These are phyloP conservation scores for Vanessa tameamea DNA, from an alignment of 1,140 invertebrate genomes.

Conservation along the genomic window DNA sequence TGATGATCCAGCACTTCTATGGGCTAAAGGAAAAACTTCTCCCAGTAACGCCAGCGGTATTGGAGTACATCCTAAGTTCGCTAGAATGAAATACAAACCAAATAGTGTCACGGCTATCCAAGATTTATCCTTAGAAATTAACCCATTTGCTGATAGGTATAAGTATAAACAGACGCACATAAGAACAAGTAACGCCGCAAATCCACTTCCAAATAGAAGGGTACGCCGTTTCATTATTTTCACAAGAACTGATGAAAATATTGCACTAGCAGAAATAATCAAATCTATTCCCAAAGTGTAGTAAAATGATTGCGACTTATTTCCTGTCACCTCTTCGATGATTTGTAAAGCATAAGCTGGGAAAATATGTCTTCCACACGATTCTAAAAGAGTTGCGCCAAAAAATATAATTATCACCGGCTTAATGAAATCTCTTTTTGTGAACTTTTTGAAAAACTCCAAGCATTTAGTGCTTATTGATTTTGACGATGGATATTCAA, in stretches of 20 bases:
- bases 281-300: constrained; percentile 61
- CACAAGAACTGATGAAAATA: constrained; percentile 57
- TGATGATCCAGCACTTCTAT: constrained; percentile 55
- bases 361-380: constrained; percentile 63
- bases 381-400: constrained; percentile 53
- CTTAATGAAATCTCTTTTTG: constrained; percentile 57
- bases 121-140: constrained; percentile 48
- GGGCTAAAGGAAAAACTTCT: constrained; percentile 60
- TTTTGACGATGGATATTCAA: neutral
- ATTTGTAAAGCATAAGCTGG: constrained; percentile 66
- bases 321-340: constrained; percentile 52
- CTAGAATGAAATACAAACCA: constrained; percentile 56
- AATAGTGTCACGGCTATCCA: constrained; percentile 57
- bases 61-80: constrained; percentile 64
- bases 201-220: constrained; percentile 55
- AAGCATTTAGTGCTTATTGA: constrained; percentile 13
- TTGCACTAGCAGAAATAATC: constrained; percentile 58
- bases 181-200: constrained; percentile 48
- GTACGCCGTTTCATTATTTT: constrained; percentile 59
- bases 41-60: constrained; percentile 65
- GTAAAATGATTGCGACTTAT: constrained; percentile 55
- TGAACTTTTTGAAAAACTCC: constrained; percentile 58
- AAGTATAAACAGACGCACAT: constrained; percentile 49
- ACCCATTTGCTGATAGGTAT: constrained; percentile 41
- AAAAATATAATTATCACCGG: constrained; percentile 55